Percentiles rank a stretch among this genome's conserved stretches.
Evolutionary conservation across 2,888 invertebrate genomes (phyloP).

Genomic region (Eugnorisma glareosa): DNA sequence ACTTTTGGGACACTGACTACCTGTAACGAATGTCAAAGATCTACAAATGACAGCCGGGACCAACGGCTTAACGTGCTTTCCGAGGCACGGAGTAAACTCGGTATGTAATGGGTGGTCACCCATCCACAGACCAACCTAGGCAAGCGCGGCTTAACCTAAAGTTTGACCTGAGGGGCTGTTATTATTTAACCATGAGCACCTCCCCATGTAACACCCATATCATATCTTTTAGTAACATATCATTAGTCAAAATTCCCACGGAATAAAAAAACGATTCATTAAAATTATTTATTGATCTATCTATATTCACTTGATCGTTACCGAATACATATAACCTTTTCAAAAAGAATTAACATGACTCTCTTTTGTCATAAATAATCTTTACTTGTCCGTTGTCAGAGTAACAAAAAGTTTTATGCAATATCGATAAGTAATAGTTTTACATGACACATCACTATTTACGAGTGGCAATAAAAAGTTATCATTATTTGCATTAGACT

Average conservation of each 20-base stretch:
- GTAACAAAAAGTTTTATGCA: slow-evolving; percentile 28
- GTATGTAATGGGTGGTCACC: too few relatives aligned
- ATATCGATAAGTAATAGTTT: slow-evolving; percentile 4
- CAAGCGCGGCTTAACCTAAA: too few relatives aligned
- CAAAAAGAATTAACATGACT: slow-evolving; percentile 25
- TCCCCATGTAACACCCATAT: too few relatives aligned
- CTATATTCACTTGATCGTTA: background rate
- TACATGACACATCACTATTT: slow-evolving; percentile 14
- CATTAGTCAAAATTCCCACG: slow-evolving; percentile 24
- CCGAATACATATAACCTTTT: slow-evolving; percentile 39
- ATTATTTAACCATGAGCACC: too few relatives aligned
- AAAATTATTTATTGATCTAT: slow-evolving; percentile 17
- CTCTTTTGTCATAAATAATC: slow-evolving; percentile 16
- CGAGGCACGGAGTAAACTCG: too few relatives aligned
- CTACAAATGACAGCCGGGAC: too few relatives aligned
- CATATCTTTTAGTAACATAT: too few relatives aligned
- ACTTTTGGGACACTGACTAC: too few relatives aligned
- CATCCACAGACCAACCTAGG: too few relatives aligned
- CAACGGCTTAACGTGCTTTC: too few relatives aligned
- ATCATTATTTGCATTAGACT: background rate
- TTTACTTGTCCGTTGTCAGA: slow-evolving; percentile 9
- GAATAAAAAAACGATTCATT: slow-evolving; percentile 17
- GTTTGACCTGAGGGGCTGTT: too few relatives aligned
- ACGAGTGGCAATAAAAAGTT: background rate
- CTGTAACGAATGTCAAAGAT: too few relatives aligned